Evolutionary conservation across 1,140 invertebrate genomes (phyloP).

Genomic region (Drosophila willistoni): DNA sequence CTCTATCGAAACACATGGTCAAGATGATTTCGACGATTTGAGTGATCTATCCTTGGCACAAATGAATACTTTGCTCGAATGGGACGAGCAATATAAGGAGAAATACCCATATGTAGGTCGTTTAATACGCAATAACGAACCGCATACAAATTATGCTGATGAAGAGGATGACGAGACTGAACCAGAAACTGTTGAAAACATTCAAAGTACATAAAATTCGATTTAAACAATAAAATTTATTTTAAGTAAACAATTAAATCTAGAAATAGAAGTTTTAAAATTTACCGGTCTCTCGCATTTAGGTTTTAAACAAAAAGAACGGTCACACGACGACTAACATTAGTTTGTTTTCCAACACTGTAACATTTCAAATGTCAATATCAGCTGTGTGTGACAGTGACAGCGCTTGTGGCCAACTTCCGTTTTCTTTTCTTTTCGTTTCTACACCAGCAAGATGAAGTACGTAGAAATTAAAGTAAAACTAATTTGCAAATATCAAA

Average conservation of each 20-base stretch:
- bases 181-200: not conserved
- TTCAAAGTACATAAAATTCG: not conserved
- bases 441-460: constrained; percentile 81
- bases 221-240: constrained; percentile 3
- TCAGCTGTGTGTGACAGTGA: constrained; percentile 43
- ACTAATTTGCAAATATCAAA: constrained; percentile 41
- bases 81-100: constrained; percentile 48
- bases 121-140: constrained; percentile 26
- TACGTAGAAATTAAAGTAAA: constrained; percentile 57
- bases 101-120: constrained; percentile 51
- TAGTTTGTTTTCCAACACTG: not conserved
- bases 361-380: not conserved
- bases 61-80: constrained; percentile 37
- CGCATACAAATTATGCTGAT: constrained; percentile 26
- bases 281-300: not conserved
- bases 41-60: constrained; percentile 42
- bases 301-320: not conserved
- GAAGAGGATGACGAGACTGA: constrained; percentile 21
- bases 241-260: not conserved
- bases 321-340: not conserved
- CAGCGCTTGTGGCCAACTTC: constrained; percentile 59
- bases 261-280: not conserved
- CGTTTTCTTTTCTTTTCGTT: constrained; percentile 74
- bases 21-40: constrained; percentile 48
- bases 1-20: constrained; percentile 14